A percentile compares a stretch with the other conserved stretches of the same genome.
Conservation (phyloP, 2,113 vertebrate species). For the Ochotona princeps region DNA sequence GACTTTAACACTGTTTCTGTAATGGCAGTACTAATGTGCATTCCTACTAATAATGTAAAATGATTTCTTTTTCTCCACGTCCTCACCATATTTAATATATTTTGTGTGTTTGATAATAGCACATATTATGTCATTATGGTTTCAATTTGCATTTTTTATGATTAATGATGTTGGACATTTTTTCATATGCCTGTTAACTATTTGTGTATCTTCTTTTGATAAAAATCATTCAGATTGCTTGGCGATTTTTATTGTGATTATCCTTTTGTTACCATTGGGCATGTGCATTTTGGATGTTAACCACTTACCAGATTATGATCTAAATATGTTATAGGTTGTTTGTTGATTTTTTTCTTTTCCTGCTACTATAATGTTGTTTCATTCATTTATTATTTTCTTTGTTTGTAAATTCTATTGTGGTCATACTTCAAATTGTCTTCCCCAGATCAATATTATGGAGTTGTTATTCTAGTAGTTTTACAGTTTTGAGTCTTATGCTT, state of each 20-base stretch:
- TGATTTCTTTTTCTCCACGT: background rate
- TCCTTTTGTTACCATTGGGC: background rate
- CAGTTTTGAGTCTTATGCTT: background rate
- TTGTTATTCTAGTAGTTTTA: background rate
- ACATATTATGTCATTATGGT: background rate
- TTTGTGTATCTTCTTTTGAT: background rate
- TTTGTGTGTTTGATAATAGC: background rate
- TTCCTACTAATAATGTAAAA: background rate
- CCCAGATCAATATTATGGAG: background rate
- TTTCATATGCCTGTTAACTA: background rate
- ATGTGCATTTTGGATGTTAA: background rate
- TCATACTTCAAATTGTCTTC: background rate
- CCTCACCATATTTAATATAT: background rate
- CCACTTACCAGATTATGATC: background rate
- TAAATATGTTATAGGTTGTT: background rate
- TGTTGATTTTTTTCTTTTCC: background rate
- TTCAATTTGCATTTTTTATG: background rate
- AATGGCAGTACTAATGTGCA: background rate
- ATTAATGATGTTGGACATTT: background rate
- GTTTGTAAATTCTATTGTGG: background rate
- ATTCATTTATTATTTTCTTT: background rate
- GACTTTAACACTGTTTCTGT: background rate
- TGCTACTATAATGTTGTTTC: background rate
- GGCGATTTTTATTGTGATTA: background rate
- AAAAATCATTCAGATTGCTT: background rate